These are phyloP conservation scores for Drosophila azteca DNA, from an alignment of 1,140 invertebrate genomes.

Conservation along the genomic window DNA sequence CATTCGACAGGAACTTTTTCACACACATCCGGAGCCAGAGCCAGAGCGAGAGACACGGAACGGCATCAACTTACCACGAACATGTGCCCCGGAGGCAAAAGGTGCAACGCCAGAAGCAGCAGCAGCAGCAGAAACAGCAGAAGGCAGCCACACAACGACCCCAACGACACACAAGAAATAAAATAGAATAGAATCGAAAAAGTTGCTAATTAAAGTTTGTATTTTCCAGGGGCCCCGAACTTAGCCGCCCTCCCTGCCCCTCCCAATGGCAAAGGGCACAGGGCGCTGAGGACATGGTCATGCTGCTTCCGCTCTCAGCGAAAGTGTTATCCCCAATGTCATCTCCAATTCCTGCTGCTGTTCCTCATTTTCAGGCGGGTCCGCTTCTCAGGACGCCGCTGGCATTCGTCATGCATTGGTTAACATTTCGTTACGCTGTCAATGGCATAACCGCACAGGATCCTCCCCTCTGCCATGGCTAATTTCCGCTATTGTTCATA, in stretches of 20 bases:
- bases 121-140: conserved; percentile 18
- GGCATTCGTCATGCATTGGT: conserved; percentile 74
- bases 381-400: conserved; percentile 49
- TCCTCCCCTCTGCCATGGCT: conserved; percentile 56
- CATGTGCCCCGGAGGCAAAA: conserved; percentile 65
- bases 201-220: conserved; percentile 81
- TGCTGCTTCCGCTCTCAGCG: conserved; percentile 44
- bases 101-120: conserved; percentile 74
- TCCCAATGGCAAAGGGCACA: background rate
- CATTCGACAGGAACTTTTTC: conserved; percentile 52
- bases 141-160: conserved; percentile 51
- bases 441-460: conserved; percentile 54
- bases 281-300: background rate
- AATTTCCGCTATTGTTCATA: conserved; percentile 82
- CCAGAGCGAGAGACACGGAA: conserved; percentile 14
- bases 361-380: background rate
- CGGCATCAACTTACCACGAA: conserved; percentile 67
- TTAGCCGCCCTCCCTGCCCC: conserved; percentile 28
- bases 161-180: conserved; percentile 19
- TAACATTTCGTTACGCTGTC: conserved; percentile 79
- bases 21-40: conserved; percentile 16
- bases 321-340: conserved; percentile 70
- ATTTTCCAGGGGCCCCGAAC: conserved; percentile 57
- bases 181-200: conserved; percentile 46
- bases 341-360: conserved; percentile 9